A percentile compares a stretch with the other conserved stretches of the same genome.
phyloP scores from a whole-genome alignment of 1,140 invertebrate species.

The Drosophila jambulina region DNA sequence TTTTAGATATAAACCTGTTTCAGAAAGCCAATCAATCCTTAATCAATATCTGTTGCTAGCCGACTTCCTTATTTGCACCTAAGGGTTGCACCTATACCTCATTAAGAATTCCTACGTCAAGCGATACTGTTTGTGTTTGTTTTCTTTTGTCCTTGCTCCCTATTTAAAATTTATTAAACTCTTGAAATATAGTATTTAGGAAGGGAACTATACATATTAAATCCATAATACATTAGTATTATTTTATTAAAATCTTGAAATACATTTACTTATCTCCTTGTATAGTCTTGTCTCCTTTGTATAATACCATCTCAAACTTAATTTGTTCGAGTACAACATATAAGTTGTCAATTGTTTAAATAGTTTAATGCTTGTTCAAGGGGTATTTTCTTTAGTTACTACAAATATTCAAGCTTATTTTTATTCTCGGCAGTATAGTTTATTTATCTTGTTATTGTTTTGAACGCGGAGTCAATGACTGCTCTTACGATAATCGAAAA shows the following conservation, averaged over 20 bases:
- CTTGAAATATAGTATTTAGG: background rate
- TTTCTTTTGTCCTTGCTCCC: background rate
- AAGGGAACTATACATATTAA: too few species aligned
- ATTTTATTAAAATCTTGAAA: background rate
- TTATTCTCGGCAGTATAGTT: background rate
- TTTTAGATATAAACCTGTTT: background rate
- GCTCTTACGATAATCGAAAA: slow-evolving; percentile 7
- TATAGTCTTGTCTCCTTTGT: background rate
- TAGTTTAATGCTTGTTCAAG: background rate
- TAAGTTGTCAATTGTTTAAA: too few species aligned
- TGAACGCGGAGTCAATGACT: background rate
- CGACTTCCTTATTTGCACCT: background rate
- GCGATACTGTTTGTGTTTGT: background rate
- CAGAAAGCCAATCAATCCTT: background rate
- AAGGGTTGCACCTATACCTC: background rate
- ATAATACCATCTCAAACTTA: too few species aligned
- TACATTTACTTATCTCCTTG: background rate
- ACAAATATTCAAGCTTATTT: background rate
- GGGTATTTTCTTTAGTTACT: background rate
- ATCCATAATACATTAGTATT: background rate
- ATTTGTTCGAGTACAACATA: too few species aligned
- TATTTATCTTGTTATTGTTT: slow-evolving; percentile 38
- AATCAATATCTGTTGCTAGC: background rate
- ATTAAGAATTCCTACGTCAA: background rate
- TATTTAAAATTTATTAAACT: background rate